Percentiles rank a stretch among this genome's conserved stretches.
phyloP scores from a whole-genome alignment of 30 jellyfish, hydroid and myxozoan species.

The Aurelia sp. region DNA sequence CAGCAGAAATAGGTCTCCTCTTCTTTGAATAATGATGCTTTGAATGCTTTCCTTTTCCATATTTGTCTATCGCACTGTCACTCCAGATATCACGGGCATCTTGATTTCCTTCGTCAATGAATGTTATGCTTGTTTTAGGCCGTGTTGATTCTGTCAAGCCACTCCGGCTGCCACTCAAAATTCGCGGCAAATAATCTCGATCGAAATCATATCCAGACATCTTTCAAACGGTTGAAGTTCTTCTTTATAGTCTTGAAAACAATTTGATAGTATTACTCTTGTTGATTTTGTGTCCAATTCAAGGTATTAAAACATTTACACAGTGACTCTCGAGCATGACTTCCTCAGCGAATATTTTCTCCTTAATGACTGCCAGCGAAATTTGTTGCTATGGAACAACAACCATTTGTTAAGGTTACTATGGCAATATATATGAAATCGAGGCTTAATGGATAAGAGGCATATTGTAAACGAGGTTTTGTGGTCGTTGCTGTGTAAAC shows the following conservation, averaged over 20 bases:
- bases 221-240: not conserved
- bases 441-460: conserved; percentile 26
- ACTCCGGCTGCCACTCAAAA: conserved; percentile 18
- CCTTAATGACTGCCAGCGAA: not conserved
- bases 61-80: conserved; percentile 26
- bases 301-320: no score
- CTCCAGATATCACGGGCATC: conserved; percentile 44
- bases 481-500: conserved; percentile 70
- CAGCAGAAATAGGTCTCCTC: conserved; percentile 65
- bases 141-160: conserved; percentile 23
- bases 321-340: no score
- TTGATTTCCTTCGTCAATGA: conserved; percentile 38
- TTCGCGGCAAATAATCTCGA: conserved; percentile 56
- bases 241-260: no score
- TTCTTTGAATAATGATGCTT: not conserved
- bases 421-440: not conserved
- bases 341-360: no score
- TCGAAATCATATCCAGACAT: conserved; percentile 54
- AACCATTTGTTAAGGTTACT: conserved; percentile 25
- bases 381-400: conserved; percentile 45
- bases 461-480: not conserved
- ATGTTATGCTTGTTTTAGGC: conserved; percentile 37
- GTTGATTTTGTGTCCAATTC: no score
- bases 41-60: conserved; percentile 18
- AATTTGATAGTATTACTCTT: no score